phyloP scores from a whole-genome alignment of 2,888 invertebrate genomes.

The Ischnus inquisitorius region DNA sequence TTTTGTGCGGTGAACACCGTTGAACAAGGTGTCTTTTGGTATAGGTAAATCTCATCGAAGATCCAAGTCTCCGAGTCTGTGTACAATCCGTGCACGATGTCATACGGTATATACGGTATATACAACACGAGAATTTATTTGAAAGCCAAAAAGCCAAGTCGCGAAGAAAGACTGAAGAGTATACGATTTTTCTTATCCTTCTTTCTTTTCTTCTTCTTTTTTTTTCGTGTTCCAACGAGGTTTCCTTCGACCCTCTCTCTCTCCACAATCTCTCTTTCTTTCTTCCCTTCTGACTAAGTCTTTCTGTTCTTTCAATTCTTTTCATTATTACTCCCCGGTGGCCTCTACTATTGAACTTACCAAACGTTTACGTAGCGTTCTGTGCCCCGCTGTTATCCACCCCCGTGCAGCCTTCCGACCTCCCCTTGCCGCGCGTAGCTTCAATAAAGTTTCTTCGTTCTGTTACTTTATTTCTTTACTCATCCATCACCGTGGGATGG shows the following conservation, averaged over 20 bases:
- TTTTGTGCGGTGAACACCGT: neutral
- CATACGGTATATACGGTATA: neutral
- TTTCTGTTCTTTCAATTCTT: slow-evolving; percentile 29
- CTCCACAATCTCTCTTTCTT: slow-evolving; percentile 50
- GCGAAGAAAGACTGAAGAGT: slow-evolving; percentile 8
- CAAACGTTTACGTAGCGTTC: slow-evolving; percentile 41
- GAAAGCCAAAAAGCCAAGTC: slow-evolving; percentile 20
- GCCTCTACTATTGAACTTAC: slow-evolving; percentile 30
- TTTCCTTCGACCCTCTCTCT: slow-evolving; percentile 69
- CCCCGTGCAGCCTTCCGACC: neutral
- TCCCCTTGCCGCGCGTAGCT: neutral
- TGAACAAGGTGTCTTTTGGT: neutral
- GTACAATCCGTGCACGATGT: neutral
- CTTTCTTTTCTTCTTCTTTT: slow-evolving; percentile 26
- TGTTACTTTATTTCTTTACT: slow-evolving; percentile 12
- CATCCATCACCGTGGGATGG: neutral
- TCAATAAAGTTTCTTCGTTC: slow-evolving; percentile 36
- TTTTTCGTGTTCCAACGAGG: slow-evolving; percentile 63
- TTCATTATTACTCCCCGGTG: slow-evolving; percentile 43
- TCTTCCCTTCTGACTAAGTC: neutral
- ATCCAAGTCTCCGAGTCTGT: neutral
- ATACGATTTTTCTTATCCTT: slow-evolving; percentile 33
- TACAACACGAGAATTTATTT: slow-evolving; percentile 29
- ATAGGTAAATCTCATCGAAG: slow-evolving; percentile 3
- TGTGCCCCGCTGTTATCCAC: neutral